These are phyloP conservation scores for Thaleichthys pacificus DNA, from an alignment of 2,797 vertebrate species.

Conservation along the genomic window DNA sequence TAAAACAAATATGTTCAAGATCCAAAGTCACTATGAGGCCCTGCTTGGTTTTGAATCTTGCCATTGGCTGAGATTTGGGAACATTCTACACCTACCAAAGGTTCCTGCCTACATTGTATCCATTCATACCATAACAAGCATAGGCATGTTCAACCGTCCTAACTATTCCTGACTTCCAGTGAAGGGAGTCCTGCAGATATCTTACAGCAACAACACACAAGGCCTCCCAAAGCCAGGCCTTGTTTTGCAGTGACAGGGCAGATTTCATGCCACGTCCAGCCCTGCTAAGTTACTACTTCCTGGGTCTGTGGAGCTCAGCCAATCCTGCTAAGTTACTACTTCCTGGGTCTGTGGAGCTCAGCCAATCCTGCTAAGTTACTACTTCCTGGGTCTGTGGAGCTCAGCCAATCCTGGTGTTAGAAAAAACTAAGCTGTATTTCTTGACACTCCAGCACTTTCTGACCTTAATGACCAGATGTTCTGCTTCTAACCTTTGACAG, in stretches of 20 bases:
- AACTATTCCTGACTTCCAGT: not conserved
- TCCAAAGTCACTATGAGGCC: not conserved
- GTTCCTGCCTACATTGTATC: not conserved
- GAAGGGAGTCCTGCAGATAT: not conserved
- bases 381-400: slow-evolving; percentile 41
- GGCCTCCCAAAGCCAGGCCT: slow-evolving; percentile 39
- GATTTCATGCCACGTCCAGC: slow-evolving; percentile 55
- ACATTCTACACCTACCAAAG: not conserved
- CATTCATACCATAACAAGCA: not conserved
- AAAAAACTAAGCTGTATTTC: slow-evolving; percentile 47
- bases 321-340: slow-evolving; percentile 60
- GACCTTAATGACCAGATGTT: slow-evolving; percentile 57
- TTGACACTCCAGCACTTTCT: slow-evolving; percentile 54
- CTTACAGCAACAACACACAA: not conserved
- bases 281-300: slow-evolving; percentile 58
- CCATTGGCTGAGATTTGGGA: no score
- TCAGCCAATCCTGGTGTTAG: slow-evolving; percentile 20
- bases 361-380: slow-evolving; percentile 53
- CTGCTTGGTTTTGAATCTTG: not conserved
- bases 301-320: slow-evolving; percentile 8
- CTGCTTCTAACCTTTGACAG: slow-evolving; percentile 54
- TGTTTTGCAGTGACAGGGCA: slow-evolving; percentile 40
- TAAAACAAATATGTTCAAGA: not conserved
- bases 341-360: slow-evolving; percentile 30
- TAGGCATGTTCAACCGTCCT: not conserved